Evolutionary conservation across 92 coral and sea anemone species (phyloP).

Genomic region (Chrysogorgia sp.): DNA sequence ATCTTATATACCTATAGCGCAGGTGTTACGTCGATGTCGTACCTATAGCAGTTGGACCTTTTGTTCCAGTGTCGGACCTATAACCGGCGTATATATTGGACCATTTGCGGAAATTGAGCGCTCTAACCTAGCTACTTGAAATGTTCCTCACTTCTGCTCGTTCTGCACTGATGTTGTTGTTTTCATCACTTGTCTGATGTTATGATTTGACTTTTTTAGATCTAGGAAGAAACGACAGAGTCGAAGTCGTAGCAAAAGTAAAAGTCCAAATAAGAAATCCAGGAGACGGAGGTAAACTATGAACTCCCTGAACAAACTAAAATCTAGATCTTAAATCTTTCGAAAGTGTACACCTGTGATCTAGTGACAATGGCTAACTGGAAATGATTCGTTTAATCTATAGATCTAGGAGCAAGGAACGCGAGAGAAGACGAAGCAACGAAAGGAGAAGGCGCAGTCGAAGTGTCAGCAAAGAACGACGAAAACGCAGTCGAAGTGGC

Average conservation of each 20-base stretch:
- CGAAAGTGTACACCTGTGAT: background rate
- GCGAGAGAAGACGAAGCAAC: slow-evolving; percentile 55
- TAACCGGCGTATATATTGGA: background rate
- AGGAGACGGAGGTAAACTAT: slow-evolving; percentile 44
- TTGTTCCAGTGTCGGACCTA: too few species aligned
- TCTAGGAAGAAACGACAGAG: slow-evolving; percentile 27
- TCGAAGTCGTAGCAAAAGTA: slow-evolving; percentile 40
- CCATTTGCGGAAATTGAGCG: too few species aligned
- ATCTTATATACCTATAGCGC: too few species aligned
- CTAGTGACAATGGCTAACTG: background rate
- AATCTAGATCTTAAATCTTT: background rate
- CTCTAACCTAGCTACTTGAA: too few species aligned
- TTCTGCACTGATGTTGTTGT: background rate
- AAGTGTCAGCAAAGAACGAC: too few species aligned
- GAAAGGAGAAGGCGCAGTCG: too few species aligned
- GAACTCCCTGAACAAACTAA: background rate
- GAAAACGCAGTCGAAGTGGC: slow-evolving; percentile 66
- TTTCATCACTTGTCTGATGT: background rate
- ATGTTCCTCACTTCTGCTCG: background rate
- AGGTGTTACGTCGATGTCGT: too few species aligned
- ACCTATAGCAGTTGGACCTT: too few species aligned
- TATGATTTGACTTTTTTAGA: background rate
- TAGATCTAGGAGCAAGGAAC: slow-evolving; percentile 55
- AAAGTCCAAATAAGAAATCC: slow-evolving; percentile 66
- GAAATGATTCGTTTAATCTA: background rate